These are phyloP conservation scores for Melikaiella ostensackeni DNA, from an alignment of 2,888 invertebrate species.

Conservation along the genomic window DNA sequence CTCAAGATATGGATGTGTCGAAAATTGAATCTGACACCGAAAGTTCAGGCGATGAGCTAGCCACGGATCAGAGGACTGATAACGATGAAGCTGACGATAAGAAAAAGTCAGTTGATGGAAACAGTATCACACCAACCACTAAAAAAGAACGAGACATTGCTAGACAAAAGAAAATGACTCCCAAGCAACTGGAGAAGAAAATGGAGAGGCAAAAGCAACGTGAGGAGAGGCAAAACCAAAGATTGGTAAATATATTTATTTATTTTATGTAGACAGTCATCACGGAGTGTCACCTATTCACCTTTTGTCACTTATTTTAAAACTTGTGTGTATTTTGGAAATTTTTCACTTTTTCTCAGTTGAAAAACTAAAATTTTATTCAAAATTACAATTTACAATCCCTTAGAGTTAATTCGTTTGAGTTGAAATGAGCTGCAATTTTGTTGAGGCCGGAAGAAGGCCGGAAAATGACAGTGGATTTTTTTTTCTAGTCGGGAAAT, in stretches of 20 bases:
- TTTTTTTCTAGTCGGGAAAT: too few species aligned
- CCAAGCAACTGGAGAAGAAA: constrained; percentile 79
- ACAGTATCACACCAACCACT: constrained; percentile 48
- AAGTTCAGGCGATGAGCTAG: constrained; percentile 22
- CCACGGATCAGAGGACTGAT: constrained; percentile 42
- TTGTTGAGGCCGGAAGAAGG: too few species aligned
- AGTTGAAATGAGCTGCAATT: too few species aligned
- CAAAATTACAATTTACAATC: too few species aligned
- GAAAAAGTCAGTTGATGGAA: constrained; percentile 53
- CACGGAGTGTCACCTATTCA: too few species aligned
- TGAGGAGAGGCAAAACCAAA: constrained; percentile 79
- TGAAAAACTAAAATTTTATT: too few species aligned
- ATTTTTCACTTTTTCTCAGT: too few species aligned
- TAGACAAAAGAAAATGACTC: constrained; percentile 70
- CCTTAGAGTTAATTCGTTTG: too few species aligned
- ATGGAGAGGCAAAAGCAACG: constrained; percentile 80
- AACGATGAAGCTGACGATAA: constrained; percentile 50
- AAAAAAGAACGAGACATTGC: constrained; percentile 44
- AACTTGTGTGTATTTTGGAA: too few species aligned
- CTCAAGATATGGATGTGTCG: constrained; percentile 38
- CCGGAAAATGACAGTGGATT: too few species aligned
- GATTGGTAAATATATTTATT: constrained; percentile 75
- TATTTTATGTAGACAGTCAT: not conserved
- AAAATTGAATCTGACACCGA: constrained; percentile 16
- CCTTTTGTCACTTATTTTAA: too few species aligned